Conservation (phyloP, 2,113 vertebrate genomes). For the Oophaga pumilio region DNA sequence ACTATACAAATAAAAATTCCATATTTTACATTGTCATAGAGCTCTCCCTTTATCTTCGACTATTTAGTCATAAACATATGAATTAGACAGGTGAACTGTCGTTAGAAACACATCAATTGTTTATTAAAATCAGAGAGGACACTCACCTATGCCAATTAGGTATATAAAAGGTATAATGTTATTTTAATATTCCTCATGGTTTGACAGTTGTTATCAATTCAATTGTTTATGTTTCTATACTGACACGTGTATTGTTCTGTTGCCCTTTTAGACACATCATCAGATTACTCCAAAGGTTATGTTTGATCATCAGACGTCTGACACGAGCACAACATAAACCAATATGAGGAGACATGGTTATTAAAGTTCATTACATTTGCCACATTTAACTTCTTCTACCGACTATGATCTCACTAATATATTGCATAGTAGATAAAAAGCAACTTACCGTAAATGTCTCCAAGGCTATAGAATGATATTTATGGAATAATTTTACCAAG, state of each 20-base stretch:
- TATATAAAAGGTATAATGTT: neutral
- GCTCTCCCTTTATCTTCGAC: too few species aligned
- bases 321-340: neutral
- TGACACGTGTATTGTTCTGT: slow-evolving; percentile 21
- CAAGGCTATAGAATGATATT: too few species aligned
- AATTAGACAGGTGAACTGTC: neutral
- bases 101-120: too few species aligned
- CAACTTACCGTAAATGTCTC: neutral
- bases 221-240: slow-evolving; percentile 17
- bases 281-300: slow-evolving; percentile 66
- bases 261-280: slow-evolving; percentile 60
- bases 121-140: neutral
- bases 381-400: neutral
- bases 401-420: neutral
- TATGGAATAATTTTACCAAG: too few species aligned
- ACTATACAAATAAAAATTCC: too few species aligned
- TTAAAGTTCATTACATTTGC: neutral
- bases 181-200: neutral
- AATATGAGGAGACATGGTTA: neutral
- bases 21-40: too few species aligned
- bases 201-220: neutral
- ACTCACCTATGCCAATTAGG: neutral
- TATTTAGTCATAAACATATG: too few species aligned
- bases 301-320: slow-evolving; percentile 57
- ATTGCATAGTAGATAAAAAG: neutral